Conservation (phyloP, 2,113 vertebrate species). For the Dicrurus megarhynchus region DNA sequence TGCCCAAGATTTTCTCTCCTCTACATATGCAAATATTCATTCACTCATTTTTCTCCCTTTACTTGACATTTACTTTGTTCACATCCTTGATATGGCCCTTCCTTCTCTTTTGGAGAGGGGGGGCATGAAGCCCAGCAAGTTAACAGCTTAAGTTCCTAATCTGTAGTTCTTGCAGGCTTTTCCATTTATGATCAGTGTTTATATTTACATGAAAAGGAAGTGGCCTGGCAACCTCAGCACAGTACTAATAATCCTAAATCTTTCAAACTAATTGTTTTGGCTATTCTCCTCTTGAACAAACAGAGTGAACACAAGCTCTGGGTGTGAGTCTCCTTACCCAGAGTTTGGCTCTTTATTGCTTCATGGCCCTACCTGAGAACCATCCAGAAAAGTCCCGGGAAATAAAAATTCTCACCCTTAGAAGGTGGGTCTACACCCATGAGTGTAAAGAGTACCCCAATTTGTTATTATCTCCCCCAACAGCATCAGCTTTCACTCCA, state of each 20-base stretch:
- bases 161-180: not conserved
- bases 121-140: not conserved
- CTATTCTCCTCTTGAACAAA: not conserved
- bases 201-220: not conserved
- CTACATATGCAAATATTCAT: not conserved
- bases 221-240: not conserved
- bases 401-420: not conserved
- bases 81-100: not conserved
- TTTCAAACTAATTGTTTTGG: not conserved
- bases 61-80: constrained; percentile 30
- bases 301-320: not conserved
- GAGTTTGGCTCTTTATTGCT: not conserved
- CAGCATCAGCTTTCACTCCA: not conserved
- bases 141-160: not conserved
- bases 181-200: not conserved
- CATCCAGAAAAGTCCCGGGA: not conserved
- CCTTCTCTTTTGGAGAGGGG: not conserved
- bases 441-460: not conserved
- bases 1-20: not conserved
- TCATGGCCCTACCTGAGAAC: not conserved
- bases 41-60: constrained; percentile 35
- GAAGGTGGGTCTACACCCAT: not conserved
- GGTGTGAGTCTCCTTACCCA: not conserved
- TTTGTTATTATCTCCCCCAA: not conserved
- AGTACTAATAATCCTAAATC: not conserved